Conservation (phyloP, 2,888 invertebrate genomes). For the Tupiocoris notatus region DNA sequence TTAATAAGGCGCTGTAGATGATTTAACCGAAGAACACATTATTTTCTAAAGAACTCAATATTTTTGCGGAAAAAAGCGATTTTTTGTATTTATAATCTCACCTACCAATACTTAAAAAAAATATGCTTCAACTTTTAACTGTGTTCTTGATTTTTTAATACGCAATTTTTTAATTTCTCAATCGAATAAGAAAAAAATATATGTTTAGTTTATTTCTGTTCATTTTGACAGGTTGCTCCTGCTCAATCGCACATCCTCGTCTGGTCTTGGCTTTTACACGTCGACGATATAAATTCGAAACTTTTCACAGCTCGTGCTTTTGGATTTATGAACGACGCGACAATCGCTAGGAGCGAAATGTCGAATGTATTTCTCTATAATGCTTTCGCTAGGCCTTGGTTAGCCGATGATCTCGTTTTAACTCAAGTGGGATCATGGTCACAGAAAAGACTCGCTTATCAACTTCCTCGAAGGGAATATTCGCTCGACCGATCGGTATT, state of each 20-base stretch:
- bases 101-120: too few relatives aligned
- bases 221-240: neutral
- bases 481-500: neutral
- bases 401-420: neutral
- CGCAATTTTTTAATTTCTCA: neutral
- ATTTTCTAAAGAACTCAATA: too few relatives aligned
- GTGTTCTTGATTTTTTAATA: neutral
- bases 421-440: neutral
- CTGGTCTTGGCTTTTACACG: slow-evolving; percentile 1
- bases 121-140: neutral
- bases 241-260: neutral
- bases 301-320: neutral
- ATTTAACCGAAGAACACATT: too few relatives aligned
- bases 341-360: neutral
- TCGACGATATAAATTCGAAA: too few relatives aligned
- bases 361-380: neutral
- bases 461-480: neutral
- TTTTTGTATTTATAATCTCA: too few relatives aligned
- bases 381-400: neutral
- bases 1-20: too few relatives aligned
- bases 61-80: too few relatives aligned
- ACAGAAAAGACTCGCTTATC: neutral
- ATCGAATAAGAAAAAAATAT: neutral
- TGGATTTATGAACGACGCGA: slow-evolving; percentile 11
- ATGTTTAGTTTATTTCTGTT: neutral